Conservation (phyloP, 2,797 vertebrate genomes). For the Cryptoprocta ferox region DNA sequence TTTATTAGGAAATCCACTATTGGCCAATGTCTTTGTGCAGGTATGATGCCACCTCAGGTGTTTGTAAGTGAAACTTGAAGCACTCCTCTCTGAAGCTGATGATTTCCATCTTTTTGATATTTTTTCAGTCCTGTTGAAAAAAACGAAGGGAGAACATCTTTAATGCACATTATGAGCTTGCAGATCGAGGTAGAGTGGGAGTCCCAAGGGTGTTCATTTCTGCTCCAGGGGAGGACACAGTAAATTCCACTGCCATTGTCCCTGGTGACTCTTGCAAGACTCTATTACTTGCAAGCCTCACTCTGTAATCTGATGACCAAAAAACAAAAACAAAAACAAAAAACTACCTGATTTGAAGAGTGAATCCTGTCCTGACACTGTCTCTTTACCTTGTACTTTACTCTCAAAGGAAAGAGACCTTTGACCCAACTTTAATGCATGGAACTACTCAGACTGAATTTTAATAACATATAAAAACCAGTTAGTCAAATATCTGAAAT, state of each 20-base stretch:
- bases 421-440: background rate
- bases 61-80: background rate
- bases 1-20: background rate
- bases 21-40: background rate
- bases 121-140: background rate
- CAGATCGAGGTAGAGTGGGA: background rate
- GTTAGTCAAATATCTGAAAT: background rate
- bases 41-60: background rate
- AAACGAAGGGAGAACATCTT: background rate
- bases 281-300: background rate
- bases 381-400: background rate
- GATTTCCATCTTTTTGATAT: background rate
- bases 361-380: too few relatives aligned
- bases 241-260: fast-evolving
- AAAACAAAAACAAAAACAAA: too few relatives aligned
- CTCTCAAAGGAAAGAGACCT: background rate
- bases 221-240: background rate
- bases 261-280: background rate
- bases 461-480: background rate
- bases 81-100: background rate
- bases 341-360: background rate
- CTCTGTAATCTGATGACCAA: background rate
- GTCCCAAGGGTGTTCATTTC: too few relatives aligned
- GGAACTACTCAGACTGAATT: background rate
- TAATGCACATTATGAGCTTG: background rate